phyloP scores from a whole-genome alignment of 1,140 invertebrate species.

The Nymphalis io region DNA sequence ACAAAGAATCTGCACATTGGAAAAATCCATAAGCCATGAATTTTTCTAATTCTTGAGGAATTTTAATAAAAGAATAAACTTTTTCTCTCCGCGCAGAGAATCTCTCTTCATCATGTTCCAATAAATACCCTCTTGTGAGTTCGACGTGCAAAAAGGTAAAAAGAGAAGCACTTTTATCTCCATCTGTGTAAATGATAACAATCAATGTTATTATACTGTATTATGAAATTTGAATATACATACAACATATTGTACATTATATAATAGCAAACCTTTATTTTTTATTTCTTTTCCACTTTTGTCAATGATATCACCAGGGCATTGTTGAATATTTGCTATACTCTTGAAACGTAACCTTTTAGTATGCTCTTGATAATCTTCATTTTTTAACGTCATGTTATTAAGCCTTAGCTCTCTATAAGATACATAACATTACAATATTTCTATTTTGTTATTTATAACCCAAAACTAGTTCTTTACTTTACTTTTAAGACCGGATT shows the following conservation, averaged over 20 bases:
- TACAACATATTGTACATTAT: no score
- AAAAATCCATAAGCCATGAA: slow-evolving; percentile 98
- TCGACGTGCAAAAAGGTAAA: slow-evolving; percentile 91
- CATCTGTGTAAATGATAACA: slow-evolving; percentile 50
- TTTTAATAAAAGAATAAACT: slow-evolving; percentile 98
- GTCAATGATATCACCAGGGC: slow-evolving; percentile 56
- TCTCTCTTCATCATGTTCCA: slow-evolving; percentile 96
- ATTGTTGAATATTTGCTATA: slow-evolving; percentile 59
- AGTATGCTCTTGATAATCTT: slow-evolving; percentile 64
- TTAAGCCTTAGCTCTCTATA: slow-evolving; percentile 22
- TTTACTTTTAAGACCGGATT: neutral
- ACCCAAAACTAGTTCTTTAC: neutral
- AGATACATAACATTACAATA: slow-evolving; percentile 23
- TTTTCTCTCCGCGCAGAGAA: slow-evolving; percentile 96
- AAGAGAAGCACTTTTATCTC: slow-evolving; percentile 81
- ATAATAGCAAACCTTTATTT: slow-evolving; percentile 56
- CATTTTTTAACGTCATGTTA: slow-evolving; percentile 65
- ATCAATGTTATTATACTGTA: neutral
- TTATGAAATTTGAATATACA: no score
- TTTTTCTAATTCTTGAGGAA: slow-evolving; percentile 95
- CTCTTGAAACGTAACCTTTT: slow-evolving; percentile 73
- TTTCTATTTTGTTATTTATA: slow-evolving; percentile 4
- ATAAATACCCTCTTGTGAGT: slow-evolving; percentile 93
- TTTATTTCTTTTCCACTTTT: slow-evolving; percentile 63
- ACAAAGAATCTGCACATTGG: slow-evolving; percentile 98